Conservation (phyloP, 2,888 invertebrate species). For the Yponomeuta evonymella region DNA sequence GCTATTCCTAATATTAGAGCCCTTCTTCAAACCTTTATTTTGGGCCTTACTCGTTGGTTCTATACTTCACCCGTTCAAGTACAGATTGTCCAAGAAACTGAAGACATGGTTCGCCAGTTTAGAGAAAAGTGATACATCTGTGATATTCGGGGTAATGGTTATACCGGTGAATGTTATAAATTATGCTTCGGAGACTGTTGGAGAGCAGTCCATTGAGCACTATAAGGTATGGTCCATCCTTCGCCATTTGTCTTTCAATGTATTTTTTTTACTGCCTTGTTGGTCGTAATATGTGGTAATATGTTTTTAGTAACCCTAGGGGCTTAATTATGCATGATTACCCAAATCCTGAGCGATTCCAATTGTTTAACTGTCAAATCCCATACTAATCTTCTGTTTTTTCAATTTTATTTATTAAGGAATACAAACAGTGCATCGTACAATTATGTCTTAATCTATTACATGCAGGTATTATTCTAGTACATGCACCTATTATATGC, state of each 20-base stretch:
- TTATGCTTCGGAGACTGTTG: slow-evolving; percentile 83
- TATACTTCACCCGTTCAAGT: slow-evolving; percentile 96
- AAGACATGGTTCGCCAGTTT: slow-evolving; percentile 86
- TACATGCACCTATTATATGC: too few relatives aligned
- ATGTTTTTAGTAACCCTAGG: too few relatives aligned
- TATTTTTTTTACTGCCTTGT: too few relatives aligned
- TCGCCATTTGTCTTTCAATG: not conserved
- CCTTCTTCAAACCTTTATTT: slow-evolving; percentile 93
- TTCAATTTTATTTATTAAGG: too few relatives aligned
- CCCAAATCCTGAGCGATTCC: too few relatives aligned
- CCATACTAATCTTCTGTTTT: too few relatives aligned
- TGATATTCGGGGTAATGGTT: slow-evolving; percentile 75
- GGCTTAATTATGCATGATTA: too few relatives aligned
- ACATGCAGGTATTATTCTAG: too few relatives aligned
- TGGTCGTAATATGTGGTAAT: too few relatives aligned
- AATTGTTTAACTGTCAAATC: too few relatives aligned
- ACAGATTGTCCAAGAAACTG: slow-evolving; percentile 83
- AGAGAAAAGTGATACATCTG: slow-evolving; percentile 80
- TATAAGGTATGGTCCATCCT: slow-evolving; percentile 51
- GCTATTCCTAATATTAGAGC: slow-evolving; percentile 89
- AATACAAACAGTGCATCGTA: too few relatives aligned
- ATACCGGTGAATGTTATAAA: slow-evolving; percentile 87
- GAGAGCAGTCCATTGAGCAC: slow-evolving; percentile 81
- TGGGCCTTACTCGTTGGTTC: slow-evolving; percentile 99
- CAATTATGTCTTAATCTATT: too few relatives aligned